phyloP scores from a whole-genome alignment of 1,140 invertebrate genomes.

The Cotesia chilonis region DNA sequence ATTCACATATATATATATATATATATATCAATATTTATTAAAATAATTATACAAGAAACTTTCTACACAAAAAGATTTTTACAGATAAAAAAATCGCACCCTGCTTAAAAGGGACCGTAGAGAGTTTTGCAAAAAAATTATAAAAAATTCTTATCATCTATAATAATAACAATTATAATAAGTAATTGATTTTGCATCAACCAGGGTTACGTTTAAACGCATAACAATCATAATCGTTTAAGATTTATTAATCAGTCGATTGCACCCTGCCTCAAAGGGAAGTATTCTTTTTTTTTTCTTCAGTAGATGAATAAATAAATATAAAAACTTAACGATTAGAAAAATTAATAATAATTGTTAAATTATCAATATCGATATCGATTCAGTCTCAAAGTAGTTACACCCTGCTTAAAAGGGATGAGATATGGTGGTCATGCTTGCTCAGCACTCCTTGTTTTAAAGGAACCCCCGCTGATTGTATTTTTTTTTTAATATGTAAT shows the following conservation, averaged over 20 bases:
- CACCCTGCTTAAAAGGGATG: conserved; percentile 58
- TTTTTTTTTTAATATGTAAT: background rate
- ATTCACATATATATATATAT: no score
- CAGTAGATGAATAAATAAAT: conserved; percentile 39
- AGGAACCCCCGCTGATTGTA: background rate
- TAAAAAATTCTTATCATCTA: background rate
- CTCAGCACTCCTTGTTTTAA: conserved; percentile 46
- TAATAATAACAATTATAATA: background rate
- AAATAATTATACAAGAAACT: no score
- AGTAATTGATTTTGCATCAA: background rate
- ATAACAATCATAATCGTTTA: background rate
- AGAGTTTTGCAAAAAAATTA: conserved; percentile 39
- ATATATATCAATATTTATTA: no score
- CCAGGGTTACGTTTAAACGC: background rate
- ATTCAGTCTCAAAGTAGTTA: conserved; percentile 55
- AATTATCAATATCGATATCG: background rate
- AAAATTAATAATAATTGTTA: conserved; percentile 24
- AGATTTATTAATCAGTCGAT: conserved; percentile 37
- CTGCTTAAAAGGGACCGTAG: conserved; percentile 51
- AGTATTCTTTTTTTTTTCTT: no score
- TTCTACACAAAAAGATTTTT: no score
- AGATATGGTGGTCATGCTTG: conserved; percentile 54
- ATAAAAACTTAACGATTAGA: conserved; percentile 48
- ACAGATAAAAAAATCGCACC: conserved; percentile 32
- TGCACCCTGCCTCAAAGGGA: conserved; percentile 56